phyloP scores from a whole-genome alignment of 37 sponge, comb jelly and placozoan genomes.

The Spongilla lacustris region DNA sequence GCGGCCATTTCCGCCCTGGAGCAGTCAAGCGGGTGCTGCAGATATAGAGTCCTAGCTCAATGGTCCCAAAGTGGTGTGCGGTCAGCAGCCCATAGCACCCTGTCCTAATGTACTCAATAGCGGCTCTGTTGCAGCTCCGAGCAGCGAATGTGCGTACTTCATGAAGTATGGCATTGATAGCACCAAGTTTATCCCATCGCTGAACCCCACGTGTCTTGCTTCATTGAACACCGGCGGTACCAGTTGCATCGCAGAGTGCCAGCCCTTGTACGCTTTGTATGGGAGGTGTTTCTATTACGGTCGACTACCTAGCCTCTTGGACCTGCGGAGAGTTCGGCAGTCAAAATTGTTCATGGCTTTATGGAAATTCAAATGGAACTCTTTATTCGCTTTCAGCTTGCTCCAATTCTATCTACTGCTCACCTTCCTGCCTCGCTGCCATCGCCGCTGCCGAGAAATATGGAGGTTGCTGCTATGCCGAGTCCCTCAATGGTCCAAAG shows the following conservation, averaged over 20 bases:
- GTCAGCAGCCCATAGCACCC: neutral
- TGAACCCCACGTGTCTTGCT: neutral
- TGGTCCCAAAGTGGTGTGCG: neutral
- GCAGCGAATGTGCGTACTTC: neutral
- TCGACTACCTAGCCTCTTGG: neutral
- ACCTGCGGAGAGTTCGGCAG: neutral
- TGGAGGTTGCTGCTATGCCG: neutral
- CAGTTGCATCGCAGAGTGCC: neutral
- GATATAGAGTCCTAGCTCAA: neutral
- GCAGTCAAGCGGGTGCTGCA: conserved; percentile 1
- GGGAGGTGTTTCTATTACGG: neutral
- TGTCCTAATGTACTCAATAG: conserved; percentile 1
- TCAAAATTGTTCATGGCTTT: neutral
- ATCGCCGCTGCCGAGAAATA: neutral
- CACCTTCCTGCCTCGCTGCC: conserved; percentile 1
- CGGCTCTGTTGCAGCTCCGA: neutral
- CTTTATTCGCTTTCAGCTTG: neutral
- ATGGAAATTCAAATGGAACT: neutral
- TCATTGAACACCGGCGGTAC: neutral
- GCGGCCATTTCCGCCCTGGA: neutral
- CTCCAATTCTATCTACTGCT: neutral
- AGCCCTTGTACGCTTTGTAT: neutral
- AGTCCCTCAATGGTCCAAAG: neutral
- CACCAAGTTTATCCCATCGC: conserved; percentile 1
- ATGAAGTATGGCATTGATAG: neutral